Base-by-base conservation (phyloP, 1,140 invertebrate species). In the Bactericera cockerelli region DNA sequence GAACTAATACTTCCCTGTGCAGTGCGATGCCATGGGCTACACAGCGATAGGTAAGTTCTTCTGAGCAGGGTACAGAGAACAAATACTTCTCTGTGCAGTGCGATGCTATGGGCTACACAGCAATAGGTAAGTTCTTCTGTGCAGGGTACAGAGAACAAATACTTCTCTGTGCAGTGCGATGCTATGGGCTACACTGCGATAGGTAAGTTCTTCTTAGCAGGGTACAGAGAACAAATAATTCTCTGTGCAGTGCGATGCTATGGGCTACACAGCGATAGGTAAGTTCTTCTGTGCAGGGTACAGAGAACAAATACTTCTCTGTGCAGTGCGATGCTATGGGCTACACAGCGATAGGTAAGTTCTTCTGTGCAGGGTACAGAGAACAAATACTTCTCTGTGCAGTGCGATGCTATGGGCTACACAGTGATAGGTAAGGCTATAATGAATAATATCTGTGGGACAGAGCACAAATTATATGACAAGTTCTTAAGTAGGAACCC, bases 71-170 rank as follows among this genome's bases (percentile, higher is more conserved):
- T n/a, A 19, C 42, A 22, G 42, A 49, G 28, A 31, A 31, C 22
- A 49, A 49, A 49, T 49, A 49, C 19, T 49, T 10, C 22, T 49
- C 42, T 49, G 42, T 49, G 42, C n/a, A 49, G 22, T 49, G 42
- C 22, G 42, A 49, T 19, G 42, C n/a, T n/a, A n/a, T n/a, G n/a
- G 42, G 42, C 6, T 49, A 49, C n/a, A 49, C 22, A 49, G 42
- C 42, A n/a, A 49, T 49, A 19, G 42, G 42, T 49, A 49, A 49
- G 42, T 6, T n/a, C 22, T 49, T 31, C 28, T 31, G 28, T 49
- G 22, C 42, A 6, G 8, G 3, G n/a, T 4, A 49, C 4, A 19
- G n/a, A n/a, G n/a, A n/a, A n/a, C n/a, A n/a, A n/a, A n/a, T n/a
- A n/a, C n/a, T n/a, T n/a, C n/a, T n/a, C n/a, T n/a, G n/a, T n/a